phyloP scores from a whole-genome alignment of 2,888 invertebrate genomes.

The Phymatocera aterrima region DNA sequence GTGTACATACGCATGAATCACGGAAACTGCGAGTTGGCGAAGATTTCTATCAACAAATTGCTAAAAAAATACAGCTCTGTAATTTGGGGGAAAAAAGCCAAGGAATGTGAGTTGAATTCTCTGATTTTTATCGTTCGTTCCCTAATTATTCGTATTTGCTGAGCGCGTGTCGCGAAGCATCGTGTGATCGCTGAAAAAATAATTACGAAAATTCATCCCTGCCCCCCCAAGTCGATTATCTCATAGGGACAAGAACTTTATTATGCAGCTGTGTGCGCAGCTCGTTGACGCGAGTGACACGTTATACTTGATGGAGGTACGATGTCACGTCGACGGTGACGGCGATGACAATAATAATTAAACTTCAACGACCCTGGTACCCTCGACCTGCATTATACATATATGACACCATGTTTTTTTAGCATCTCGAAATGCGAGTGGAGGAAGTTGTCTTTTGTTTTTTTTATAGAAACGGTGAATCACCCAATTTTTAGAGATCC shows the following conservation, averaged over 20 bases:
- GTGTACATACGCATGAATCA: no score
- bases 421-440: neutral
- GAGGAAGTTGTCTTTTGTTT: neutral
- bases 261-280: neutral
- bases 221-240: neutral
- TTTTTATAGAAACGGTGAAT: conserved; percentile 26
- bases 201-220: neutral
- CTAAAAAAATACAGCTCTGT: no score
- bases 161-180: no score
- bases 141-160: no score
- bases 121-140: no score
- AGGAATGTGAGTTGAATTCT: no score
- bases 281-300: conserved; percentile 28
- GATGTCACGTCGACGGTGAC: conserved; percentile 33
- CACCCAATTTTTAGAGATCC: neutral
- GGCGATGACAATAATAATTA: conserved; percentile 31
- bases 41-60: no score
- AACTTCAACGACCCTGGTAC: conserved; percentile 36
- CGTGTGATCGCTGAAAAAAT: neutral
- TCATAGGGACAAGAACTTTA: neutral
- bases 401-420: neutral
- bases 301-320: conserved; percentile 2
- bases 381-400: conserved; percentile 16
- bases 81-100: no score
- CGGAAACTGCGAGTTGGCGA: no score